Base-by-base conservation (phyloP, 2,797 vertebrate genomes). In the Gymnothorax javanicus region DNA sequence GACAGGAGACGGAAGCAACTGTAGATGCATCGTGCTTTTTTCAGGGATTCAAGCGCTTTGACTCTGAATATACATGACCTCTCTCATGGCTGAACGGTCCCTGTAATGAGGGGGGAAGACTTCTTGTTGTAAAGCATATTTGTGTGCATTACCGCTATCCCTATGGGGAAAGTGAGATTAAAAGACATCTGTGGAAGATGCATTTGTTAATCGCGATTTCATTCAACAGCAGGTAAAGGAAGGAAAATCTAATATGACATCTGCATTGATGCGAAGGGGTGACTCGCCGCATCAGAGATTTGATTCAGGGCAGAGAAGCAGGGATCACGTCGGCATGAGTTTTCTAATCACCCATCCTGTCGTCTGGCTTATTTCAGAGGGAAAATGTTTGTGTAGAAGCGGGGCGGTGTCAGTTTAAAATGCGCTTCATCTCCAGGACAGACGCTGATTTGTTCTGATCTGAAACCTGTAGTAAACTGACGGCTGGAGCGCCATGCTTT, bases 381-480 rank as follows among this genome's bases (percentile, higher is more conserved):
- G 33, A 6, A 4, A 15, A 6, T 77, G 12, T 77, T 20, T 50
- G 13, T 27, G 25, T 9, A 77, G 20, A 52, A 8, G 43, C 33
- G 15, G 33, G 43, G 4, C 20, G 1, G 15, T 77, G 13, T 77
- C 33, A 52, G 4, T 17, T 50, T 12, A 52, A 77, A 77, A 20
- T 52, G 20, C 7, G 33, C 33, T 69, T 77, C 12, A 4, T 52
- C 20, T 27, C 43, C 17, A 77, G 43, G 73, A 43, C 33, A 52
- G 73, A 12, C 7, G n/a, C 2, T 83, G 81, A 83, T 83, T 83
- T 59, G 57, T 83, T 13, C 81, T 33, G 81, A 59, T 59, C 59
- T 57, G 81, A 58, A 25, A n/a, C 81, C 77, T 4, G 15, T 23
- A 8, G 58, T 83, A 25, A 33, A 27, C n/a, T 83, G 20, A 33